Conservation (phyloP, 2,797 vertebrate genomes). For the Pogonophryne albipinna region DNA sequence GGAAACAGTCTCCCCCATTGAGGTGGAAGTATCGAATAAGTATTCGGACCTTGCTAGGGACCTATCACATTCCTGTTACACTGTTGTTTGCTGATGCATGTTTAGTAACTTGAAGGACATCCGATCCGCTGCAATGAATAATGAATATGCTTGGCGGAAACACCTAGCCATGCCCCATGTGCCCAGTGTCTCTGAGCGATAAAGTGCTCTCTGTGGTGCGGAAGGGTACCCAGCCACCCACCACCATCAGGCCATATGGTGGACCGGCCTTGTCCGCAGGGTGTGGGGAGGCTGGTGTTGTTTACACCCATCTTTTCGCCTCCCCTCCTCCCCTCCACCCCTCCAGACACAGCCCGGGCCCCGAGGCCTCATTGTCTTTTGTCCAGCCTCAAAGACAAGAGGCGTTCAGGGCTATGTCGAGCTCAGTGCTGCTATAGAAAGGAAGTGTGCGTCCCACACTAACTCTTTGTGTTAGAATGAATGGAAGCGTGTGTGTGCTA, state of each 20-base stretch:
- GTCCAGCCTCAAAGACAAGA: constrained; percentile 61
- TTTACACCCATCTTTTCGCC: constrained; percentile 49
- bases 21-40: constrained; percentile 75
- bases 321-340: constrained; percentile 33
- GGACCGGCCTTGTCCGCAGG: constrained; percentile 39
- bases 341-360: constrained; percentile 38
- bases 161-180: constrained; percentile 56
- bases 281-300: constrained; percentile 52
- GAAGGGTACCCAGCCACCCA: constrained; percentile 56
- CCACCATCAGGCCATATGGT: constrained; percentile 60
- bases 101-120: constrained; percentile 78
- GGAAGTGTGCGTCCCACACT: constrained; percentile 45
- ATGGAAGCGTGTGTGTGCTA: constrained; percentile 43
- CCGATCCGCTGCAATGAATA: constrained; percentile 71
- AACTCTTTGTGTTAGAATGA: constrained; percentile 55
- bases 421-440: constrained; percentile 48
- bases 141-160: constrained; percentile 71
- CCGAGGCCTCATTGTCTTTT: constrained; percentile 59
- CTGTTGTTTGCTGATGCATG: constrained; percentile 81
- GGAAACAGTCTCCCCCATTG: constrained; percentile 67
- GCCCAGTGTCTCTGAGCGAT: constrained; percentile 35
- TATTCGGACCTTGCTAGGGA: constrained; percentile 40
- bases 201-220: constrained; percentile 33
- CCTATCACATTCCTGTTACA: constrained; percentile 73
- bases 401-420: constrained; percentile 40